Conservation (phyloP, 2,888 invertebrate species). For the Ochropleura plecta region DNA sequence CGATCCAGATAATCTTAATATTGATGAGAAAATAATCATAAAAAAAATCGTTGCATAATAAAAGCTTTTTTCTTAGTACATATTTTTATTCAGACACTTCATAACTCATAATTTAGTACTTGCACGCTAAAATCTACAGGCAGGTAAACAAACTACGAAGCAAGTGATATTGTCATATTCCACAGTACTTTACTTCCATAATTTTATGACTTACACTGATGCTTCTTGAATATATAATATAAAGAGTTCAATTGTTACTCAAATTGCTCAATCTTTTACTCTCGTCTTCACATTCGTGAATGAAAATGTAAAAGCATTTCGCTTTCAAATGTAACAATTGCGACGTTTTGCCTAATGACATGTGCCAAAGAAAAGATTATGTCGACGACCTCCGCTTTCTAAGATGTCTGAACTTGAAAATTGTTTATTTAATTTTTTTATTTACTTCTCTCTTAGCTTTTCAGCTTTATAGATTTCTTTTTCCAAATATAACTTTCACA, state of each 20-base stretch:
- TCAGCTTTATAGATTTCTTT: slow-evolving; percentile 57
- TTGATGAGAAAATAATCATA: slow-evolving; percentile 29
- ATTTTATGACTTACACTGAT: slow-evolving; percentile 44
- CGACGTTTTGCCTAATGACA: slow-evolving; percentile 73
- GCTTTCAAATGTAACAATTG: slow-evolving; percentile 77
- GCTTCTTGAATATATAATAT: slow-evolving; percentile 62
- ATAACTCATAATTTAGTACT: slow-evolving; percentile 47
- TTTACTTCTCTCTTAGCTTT: slow-evolving; percentile 67
- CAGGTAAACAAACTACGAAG: slow-evolving; percentile 55
- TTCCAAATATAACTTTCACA: slow-evolving; percentile 59
- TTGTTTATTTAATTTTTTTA: slow-evolving; percentile 69
- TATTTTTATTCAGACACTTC: slow-evolving; percentile 22
- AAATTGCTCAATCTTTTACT: slow-evolving; percentile 71
- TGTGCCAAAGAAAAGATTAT: slow-evolving; percentile 79
- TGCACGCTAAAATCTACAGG: slow-evolving; percentile 23
- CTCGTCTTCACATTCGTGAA: slow-evolving; percentile 68
- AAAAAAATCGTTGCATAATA: slow-evolving; percentile 13
- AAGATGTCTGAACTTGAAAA: slow-evolving; percentile 74
- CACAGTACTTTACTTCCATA: slow-evolving; percentile 30
- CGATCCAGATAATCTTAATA: slow-evolving; percentile 17
- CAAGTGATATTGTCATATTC: slow-evolving; percentile 52
- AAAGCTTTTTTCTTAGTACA: slow-evolving; percentile 25
- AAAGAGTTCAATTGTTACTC: slow-evolving; percentile 67
- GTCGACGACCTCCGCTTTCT: slow-evolving; percentile 79
- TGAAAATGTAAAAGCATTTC: slow-evolving; percentile 74